Evolutionary conservation across 1,140 invertebrate species (phyloP).

Genomic region (Plectus sambesii): DNA sequence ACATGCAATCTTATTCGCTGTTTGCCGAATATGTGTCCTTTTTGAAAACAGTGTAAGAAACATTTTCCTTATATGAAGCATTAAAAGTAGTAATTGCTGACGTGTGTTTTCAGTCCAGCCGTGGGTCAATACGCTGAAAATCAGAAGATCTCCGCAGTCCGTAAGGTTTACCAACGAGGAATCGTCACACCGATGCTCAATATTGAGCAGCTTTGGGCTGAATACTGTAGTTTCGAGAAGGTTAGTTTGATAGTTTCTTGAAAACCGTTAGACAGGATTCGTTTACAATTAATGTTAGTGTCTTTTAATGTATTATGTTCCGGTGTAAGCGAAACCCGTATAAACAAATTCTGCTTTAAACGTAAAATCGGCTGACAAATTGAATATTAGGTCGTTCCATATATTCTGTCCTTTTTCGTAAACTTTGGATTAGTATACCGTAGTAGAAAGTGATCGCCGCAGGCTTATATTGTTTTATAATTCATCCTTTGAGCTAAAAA

Average conservation of each 20-base stretch:
- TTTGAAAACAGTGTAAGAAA: constrained; percentile 71
- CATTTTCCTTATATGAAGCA: constrained; percentile 13
- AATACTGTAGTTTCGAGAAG: constrained; percentile 70
- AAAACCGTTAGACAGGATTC: no score
- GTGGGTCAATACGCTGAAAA: constrained; percentile 97
- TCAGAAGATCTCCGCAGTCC: constrained; percentile 91
- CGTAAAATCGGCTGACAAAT: no score
- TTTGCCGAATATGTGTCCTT: constrained; percentile 80
- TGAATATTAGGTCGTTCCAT: no score
- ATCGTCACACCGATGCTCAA: constrained; percentile 93
- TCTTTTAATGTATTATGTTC: constrained; percentile 7
- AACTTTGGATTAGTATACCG: no score
- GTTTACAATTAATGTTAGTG: no score
- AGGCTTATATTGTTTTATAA: no score
- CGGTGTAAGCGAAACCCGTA: no score
- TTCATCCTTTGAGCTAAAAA: no score
- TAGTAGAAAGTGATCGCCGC: no score
- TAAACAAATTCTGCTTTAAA: no score
- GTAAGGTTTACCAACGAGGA: constrained; percentile 88
- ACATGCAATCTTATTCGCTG: constrained; percentile 52
- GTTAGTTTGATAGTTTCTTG: constrained; percentile 45
- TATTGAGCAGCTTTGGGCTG: constrained; percentile 95
- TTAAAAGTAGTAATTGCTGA: constrained; percentile 11
- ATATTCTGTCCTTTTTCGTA: no score
- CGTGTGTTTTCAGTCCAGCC: constrained; percentile 58